A percentile compares a stretch with the other conserved stretches of the same genome.
These are phyloP conservation scores for Pterocles gutturalis DNA, from an alignment of 2,113 vertebrate genomes.

Conservation along the genomic window DNA sequence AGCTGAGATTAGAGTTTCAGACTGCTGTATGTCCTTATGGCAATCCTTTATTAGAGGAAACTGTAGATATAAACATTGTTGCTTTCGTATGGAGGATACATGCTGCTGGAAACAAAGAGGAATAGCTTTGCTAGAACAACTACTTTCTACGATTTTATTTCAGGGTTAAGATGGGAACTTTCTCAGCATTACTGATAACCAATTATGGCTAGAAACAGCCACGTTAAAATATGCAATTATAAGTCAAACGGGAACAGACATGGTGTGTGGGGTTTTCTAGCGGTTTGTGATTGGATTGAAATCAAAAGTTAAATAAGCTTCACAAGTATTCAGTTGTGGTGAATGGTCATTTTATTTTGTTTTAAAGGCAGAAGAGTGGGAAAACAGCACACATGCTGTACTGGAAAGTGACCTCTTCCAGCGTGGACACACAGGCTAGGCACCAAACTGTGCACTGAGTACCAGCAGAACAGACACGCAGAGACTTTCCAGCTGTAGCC, in stretches of 20 bases:
- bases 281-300: background rate
- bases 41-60: background rate
- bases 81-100: background rate
- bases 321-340: background rate
- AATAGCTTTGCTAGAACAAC: background rate
- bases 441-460: background rate
- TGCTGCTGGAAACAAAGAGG: background rate
- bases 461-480: background rate
- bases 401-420: background rate
- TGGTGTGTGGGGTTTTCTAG: background rate
- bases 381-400: background rate
- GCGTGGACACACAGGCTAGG: rapidly evolving
- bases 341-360: background rate
- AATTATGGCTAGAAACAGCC: background rate
- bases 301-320: background rate
- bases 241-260: background rate
- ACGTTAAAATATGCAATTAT: background rate
- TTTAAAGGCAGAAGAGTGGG: background rate
- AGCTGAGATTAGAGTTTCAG: background rate
- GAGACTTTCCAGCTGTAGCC: background rate
- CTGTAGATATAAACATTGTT: background rate
- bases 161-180: background rate
- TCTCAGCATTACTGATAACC: background rate
- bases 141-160: background rate
- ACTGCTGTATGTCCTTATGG: background rate